Conservation (phyloP, 2,888 invertebrate species). For the Ormyrus pomaceus region DNA sequence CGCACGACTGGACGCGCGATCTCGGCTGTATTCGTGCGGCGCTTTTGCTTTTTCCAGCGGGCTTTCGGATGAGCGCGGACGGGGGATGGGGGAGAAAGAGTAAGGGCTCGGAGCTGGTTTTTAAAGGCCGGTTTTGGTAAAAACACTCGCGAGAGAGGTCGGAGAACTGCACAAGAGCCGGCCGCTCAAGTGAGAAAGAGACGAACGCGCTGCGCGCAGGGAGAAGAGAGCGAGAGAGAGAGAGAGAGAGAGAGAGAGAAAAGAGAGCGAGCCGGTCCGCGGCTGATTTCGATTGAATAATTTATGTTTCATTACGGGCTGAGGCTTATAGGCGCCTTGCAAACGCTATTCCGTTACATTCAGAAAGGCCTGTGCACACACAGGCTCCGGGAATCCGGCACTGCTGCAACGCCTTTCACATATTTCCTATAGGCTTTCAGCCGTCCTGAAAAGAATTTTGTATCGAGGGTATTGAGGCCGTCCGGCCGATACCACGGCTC, state of each 20-base stretch:
- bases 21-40: not conserved
- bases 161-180: constrained; percentile 21
- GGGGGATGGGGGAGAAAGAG: constrained; percentile 46
- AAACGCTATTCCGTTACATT: constrained; percentile 73
- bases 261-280: constrained; percentile 54
- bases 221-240: constrained; percentile 43
- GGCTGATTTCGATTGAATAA: constrained; percentile 76
- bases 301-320: constrained; percentile 75
- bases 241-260: constrained; percentile 43
- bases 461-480: constrained; percentile 72
- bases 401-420: constrained; percentile 67
- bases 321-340: constrained; percentile 75
- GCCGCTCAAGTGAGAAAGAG: constrained; percentile 34
- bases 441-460: constrained; percentile 72
- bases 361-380: constrained; percentile 73
- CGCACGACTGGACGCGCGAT: constrained; percentile 30
- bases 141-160: constrained; percentile 62
- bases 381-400: constrained; percentile 64
- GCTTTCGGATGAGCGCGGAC: constrained; percentile 39
- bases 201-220: constrained; percentile 23
- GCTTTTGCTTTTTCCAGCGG: not conserved
- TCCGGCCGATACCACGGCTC: constrained; percentile 59
- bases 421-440: constrained; percentile 74
- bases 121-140: constrained; percentile 69
- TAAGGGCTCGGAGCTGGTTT: constrained; percentile 58